phyloP scores from a whole-genome alignment of 2,888 invertebrate species.

The Tolmerus cingulatus region DNA sequence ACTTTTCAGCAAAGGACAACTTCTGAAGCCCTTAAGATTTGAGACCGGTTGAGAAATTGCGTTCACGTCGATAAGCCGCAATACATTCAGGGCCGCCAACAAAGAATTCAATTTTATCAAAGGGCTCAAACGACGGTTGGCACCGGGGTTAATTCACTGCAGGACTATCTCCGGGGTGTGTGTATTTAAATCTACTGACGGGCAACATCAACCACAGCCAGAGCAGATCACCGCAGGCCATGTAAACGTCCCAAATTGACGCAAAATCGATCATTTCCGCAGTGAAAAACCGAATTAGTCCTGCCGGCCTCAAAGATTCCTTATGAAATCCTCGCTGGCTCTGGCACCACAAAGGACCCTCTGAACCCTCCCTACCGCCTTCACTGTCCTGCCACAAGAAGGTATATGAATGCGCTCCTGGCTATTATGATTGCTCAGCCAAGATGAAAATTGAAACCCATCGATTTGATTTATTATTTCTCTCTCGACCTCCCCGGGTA shows the following conservation, averaged over 20 bases:
- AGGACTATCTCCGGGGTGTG: background rate
- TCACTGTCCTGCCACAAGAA: background rate
- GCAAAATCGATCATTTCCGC: conserved; percentile 30
- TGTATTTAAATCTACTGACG: background rate
- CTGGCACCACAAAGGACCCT: background rate
- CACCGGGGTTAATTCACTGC: background rate
- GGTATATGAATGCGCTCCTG: conserved; percentile 27
- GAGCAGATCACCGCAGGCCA: background rate
- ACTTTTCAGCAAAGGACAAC: background rate
- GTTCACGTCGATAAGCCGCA: background rate
- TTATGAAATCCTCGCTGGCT: conserved; percentile 3
- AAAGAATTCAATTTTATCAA: conserved; percentile 4
- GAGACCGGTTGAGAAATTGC: background rate
- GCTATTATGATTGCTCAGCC: conserved; percentile 39
- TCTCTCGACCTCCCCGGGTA: background rate
- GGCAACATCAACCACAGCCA: background rate
- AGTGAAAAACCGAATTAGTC: conserved; percentile 6
- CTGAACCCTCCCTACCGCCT: background rate
- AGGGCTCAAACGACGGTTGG: background rate
- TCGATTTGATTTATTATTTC: conserved; percentile 39
- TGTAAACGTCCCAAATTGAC: conserved; percentile 32
- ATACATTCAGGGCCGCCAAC: background rate
- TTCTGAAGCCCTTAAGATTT: background rate
- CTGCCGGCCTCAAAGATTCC: background rate
- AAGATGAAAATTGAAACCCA: conserved; percentile 42